Percentiles rank a stretch among this genome's conserved stretches.
Conservation (phyloP, 2,888 invertebrate genomes). For the Plebejus argus region DNA sequence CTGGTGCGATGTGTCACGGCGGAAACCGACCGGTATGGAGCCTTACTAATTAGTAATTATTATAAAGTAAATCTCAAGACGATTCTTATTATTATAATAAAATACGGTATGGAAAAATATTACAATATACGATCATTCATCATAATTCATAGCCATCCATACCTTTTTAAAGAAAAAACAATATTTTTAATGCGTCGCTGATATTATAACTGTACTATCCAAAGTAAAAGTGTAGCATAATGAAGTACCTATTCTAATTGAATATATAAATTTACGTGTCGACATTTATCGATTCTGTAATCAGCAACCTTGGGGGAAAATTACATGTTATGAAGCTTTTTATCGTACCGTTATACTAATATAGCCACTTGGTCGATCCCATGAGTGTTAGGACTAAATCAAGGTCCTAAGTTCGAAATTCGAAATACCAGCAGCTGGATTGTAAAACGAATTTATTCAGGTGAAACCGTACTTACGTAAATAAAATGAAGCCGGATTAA, state of each 20-base stretch:
- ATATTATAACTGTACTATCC: no score
- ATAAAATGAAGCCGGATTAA: neutral
- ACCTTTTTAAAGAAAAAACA: no score
- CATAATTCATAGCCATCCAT: no score
- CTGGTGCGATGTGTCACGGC: neutral
- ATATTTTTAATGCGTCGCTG: no score
- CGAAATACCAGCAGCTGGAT: neutral
- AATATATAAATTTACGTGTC: neutral
- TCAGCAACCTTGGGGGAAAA: slow-evolving; percentile 1
- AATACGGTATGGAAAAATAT: no score
- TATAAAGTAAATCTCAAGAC: neutral
- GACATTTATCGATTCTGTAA: slow-evolving; percentile 14
- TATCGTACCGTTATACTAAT: neutral
- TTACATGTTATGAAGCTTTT: neutral
- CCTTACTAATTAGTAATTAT: neutral
- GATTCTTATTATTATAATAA: neutral
- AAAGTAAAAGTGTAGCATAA: no score
- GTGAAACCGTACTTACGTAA: neutral
- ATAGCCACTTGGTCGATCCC: neutral
- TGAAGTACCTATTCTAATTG: neutral
- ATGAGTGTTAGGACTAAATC: neutral
- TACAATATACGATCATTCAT: no score
- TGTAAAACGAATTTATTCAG: neutral
- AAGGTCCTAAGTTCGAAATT: neutral
- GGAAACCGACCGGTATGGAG: slow-evolving; percentile 9